Evolutionary conservation across 2,888 invertebrate species (phyloP), one percentile per base, ranked within the genome.

Genomic region (Eupeodes luniger): DNA sequence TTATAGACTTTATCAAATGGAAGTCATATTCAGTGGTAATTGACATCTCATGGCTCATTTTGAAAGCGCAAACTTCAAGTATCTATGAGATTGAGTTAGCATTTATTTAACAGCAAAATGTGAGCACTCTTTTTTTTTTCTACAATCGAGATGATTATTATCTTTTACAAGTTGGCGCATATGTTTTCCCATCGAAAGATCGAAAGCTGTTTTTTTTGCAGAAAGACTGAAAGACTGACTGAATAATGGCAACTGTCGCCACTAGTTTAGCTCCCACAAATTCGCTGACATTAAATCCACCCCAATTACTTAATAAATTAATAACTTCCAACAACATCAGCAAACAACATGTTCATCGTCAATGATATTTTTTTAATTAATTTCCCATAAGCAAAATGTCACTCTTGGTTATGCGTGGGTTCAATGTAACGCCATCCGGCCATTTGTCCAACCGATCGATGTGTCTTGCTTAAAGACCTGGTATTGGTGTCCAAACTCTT

Each of bases 401-500:
- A 87, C 53, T 79, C 49, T 79, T 70, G 76, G 53, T 40, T 87
- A 59, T 76, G 83, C 79, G 86, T 87, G 86, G 86, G 86, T 83
- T 86, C 79, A 83, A 72, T 85, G 81, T 64, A 85, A 85, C 75
- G 19, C 70, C 70, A 84, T 62, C 72, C 55, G 34, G 55, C 40
- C 72, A 78, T 66, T 19, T 57, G 16, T 40, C 19, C 10, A 70
- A 16, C n/a, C 70, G 55, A 2, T 6, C 70, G 55, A 2, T 6
- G 16, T n/a, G 49, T 49, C 36, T 69, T 64, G 49, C 61, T 75
- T 4, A 67, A 72, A 36, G 57, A n/a, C 7, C 14, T 36, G 2
- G 9, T 4, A 10, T 5, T 49, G n/a, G 14, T 55, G 19, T 44
- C 12, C 11, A 10, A 2, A 55, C 7, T 7, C 6, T 14, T 3